Percentiles rank a stretch among this genome's conserved stretches.
Evolutionary conservation across 2,113 vertebrate species (phyloP).

Genomic region (Mesembrinibis cayennensis): DNA sequence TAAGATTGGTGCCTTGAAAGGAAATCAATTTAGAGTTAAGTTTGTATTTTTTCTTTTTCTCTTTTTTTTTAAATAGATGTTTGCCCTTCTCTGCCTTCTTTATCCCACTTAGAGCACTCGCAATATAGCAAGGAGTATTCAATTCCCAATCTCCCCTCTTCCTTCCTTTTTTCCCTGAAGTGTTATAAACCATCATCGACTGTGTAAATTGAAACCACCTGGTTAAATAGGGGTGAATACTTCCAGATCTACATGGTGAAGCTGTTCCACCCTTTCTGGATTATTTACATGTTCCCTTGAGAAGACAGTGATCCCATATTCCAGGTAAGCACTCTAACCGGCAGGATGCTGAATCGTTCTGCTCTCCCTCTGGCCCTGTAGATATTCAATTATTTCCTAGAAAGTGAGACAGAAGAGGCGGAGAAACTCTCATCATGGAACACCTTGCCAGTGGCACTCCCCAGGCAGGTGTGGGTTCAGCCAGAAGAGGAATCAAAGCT

Average conservation of each 20-base stretch:
- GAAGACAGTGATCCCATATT: background rate
- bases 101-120: background rate
- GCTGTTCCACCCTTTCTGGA: background rate
- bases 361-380: background rate
- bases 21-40: background rate
- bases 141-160: background rate
- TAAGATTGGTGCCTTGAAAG: background rate
- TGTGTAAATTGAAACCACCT: background rate
- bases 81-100: background rate
- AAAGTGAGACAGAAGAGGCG: background rate
- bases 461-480: background rate
- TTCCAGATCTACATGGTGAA: background rate
- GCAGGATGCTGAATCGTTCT: background rate
- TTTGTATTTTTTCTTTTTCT: background rate
- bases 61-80: background rate
- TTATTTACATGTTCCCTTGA: background rate
- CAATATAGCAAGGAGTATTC: background rate
- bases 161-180: background rate
- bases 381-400: background rate
- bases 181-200: background rate
- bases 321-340: background rate
- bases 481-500: background rate
- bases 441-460: background rate
- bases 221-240: background rate
- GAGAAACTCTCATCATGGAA: background rate